Percentiles rank a stretch among this genome's conserved stretches.
These are phyloP conservation scores for Ictalurus punctatus DNA, from an alignment of 2,113 vertebrate genomes.

Conservation along the genomic window DNA sequence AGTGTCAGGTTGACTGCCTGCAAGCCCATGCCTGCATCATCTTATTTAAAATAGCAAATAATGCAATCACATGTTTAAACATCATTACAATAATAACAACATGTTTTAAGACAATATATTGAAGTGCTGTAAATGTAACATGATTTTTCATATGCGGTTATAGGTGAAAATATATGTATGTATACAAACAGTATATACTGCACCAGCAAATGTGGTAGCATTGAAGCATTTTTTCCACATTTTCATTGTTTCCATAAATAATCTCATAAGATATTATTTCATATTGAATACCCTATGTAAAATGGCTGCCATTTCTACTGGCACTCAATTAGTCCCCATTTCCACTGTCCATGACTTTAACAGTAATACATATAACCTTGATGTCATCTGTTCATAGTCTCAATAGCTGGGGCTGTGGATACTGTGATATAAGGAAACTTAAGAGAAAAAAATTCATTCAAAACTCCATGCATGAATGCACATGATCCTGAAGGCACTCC, in stretches of 20 bases:
- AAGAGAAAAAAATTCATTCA: background rate
- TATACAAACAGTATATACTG: background rate
- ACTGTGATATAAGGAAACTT: background rate
- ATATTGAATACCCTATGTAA: background rate
- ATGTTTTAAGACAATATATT: background rate
- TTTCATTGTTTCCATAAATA: background rate
- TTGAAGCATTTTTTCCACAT: background rate
- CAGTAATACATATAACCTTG: background rate
- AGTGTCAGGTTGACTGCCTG: background rate
- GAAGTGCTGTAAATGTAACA: background rate
- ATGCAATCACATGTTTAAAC: background rate
- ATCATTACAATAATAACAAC: background rate
- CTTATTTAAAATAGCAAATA: background rate
- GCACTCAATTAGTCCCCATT: background rate
- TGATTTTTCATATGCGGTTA: background rate
- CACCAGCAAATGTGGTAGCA: background rate
- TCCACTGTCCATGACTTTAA: background rate
- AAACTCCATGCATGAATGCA: background rate
- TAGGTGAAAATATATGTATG: background rate
- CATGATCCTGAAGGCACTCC: background rate
- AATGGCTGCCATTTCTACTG: background rate
- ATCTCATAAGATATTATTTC: background rate
- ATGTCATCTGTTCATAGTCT: background rate
- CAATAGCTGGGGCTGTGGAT: background rate
- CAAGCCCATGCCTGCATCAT: background rate